Conservation (phyloP, 2,113 vertebrate species). For the Callocephalon fimbriatum region DNA sequence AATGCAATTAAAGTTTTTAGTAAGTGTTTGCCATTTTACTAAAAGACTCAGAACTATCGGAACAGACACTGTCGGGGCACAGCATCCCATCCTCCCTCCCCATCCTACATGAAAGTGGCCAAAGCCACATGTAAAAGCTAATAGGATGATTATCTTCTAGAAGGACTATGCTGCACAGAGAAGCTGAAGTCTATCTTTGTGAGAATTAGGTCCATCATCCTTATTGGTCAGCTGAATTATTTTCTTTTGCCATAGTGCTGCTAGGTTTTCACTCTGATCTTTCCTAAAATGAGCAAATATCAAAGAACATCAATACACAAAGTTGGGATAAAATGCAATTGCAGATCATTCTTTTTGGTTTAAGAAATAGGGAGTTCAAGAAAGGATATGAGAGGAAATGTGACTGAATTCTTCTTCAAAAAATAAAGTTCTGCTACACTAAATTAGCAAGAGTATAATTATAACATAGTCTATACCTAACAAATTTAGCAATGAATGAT, state of each 20-base stretch:
- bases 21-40: background rate
- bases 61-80: background rate
- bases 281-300: background rate
- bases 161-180: slow-evolving; percentile 11
- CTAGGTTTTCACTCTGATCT: background rate
- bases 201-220: background rate
- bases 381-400: background rate
- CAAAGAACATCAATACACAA: fast-evolving
- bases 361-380: background rate
- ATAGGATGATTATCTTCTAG: slow-evolving; percentile 2
- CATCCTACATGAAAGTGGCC: fast-evolving
- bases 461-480: background rate
- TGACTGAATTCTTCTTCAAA: background rate
- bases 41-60: background rate
- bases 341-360: background rate
- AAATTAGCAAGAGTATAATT: background rate
- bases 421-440: background rate
- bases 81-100: background rate
- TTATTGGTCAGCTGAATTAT: background rate
- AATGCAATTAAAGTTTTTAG: slow-evolving; percentile 11
- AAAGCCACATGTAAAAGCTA: slow-evolving; percentile 8
- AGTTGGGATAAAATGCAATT: background rate
- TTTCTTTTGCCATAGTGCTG: background rate
- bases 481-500: background rate
- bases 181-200: slow-evolving; percentile 19